Evolutionary conservation across 2,888 invertebrate genomes (phyloP).

Genomic region (Eristalinus sepulchralis): DNA sequence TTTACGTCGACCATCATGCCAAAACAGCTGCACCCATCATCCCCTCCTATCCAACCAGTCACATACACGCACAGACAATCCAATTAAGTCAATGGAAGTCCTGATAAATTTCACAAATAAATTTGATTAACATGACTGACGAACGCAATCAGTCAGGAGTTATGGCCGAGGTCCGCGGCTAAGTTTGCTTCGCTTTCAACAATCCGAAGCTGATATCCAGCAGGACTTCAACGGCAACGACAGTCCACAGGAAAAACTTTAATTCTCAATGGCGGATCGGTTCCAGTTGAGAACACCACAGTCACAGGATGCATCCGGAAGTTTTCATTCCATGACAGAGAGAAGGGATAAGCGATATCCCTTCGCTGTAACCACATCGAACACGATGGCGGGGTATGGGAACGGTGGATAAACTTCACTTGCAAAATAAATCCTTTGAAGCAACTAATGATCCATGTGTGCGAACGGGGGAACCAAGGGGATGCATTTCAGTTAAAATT

Average conservation of each 20-base stretch:
- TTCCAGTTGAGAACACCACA: slow-evolving; percentile 5
- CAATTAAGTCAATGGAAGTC: slow-evolving; percentile 60
- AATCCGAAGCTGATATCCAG: neutral
- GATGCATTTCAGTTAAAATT: slow-evolving; percentile 56
- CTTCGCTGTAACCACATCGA: slow-evolving; percentile 21
- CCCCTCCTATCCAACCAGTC: neutral
- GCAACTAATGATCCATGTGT: slow-evolving; percentile 64
- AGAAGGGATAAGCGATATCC: slow-evolving; percentile 28
- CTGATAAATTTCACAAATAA: slow-evolving; percentile 58
- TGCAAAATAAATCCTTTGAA: slow-evolving; percentile 43
- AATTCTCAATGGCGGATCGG: slow-evolving; percentile 2
- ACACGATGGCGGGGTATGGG: neutral
- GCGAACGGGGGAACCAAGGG: neutral
- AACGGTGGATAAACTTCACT: slow-evolving; percentile 16
- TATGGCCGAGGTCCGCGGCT: slow-evolving; percentile 22
- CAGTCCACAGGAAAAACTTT: neutral
- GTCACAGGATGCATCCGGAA: slow-evolving; percentile 17
- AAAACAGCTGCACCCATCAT: slow-evolving; percentile 43
- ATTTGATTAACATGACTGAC: slow-evolving; percentile 69
- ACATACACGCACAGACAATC: slow-evolving; percentile 27
- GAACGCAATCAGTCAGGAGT: slow-evolving; percentile 59
- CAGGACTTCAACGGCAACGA: neutral
- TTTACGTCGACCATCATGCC: slow-evolving; percentile 14
- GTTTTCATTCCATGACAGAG: slow-evolving; percentile 28
- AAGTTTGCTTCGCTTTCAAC: slow-evolving; percentile 10